Percentiles rank a stretch among this genome's conserved stretches.
Evolutionary conservation across 2,888 invertebrate genomes (phyloP).

Genomic region (Luffia ferchaultella): DNA sequence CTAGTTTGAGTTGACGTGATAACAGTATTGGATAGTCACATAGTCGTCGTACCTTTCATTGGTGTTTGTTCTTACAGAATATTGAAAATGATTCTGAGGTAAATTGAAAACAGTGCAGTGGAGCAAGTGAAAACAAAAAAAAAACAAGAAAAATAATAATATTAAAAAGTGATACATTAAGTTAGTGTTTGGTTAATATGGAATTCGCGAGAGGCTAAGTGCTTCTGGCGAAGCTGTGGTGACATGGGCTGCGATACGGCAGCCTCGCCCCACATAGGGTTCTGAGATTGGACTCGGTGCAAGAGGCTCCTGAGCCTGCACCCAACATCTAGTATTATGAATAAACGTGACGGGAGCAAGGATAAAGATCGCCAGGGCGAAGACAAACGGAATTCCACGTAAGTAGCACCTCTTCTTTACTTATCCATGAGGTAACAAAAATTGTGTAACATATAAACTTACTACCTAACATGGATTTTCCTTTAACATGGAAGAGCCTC

Average conservation of each 20-base stretch:
- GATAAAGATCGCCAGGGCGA: slow-evolving; percentile 64
- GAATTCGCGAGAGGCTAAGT: slow-evolving; percentile 34
- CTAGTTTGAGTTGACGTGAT: background rate
- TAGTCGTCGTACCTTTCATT: slow-evolving; percentile 43
- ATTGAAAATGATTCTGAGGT: slow-evolving; percentile 64
- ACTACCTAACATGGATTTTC: too few relatives aligned
- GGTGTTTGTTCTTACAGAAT: slow-evolving; percentile 40
- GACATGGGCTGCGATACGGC: slow-evolving; percentile 54
- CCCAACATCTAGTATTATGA: slow-evolving; percentile 56
- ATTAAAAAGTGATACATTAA: slow-evolving; percentile 29
- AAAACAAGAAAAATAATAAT: slow-evolving; percentile 38
- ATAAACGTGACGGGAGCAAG: slow-evolving; percentile 59
- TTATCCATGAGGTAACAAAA: too few relatives aligned
- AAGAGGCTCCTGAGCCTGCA: slow-evolving; percentile 49
- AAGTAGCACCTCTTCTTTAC: slow-evolving; percentile 30
- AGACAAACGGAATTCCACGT: slow-evolving; percentile 61
- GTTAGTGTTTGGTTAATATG: slow-evolving; percentile 28
- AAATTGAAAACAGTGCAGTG: slow-evolving; percentile 55
- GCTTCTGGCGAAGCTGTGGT: slow-evolving; percentile 39
- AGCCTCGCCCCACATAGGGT: slow-evolving; percentile 48
- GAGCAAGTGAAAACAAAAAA: slow-evolving; percentile 35
- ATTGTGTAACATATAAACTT: too few relatives aligned
- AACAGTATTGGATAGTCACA: background rate
- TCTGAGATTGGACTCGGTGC: slow-evolving; percentile 56
- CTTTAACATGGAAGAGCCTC: too few relatives aligned